Evolutionary conservation across 2,797 vertebrate species (phyloP).

Genomic region (Anas acuta): DNA sequence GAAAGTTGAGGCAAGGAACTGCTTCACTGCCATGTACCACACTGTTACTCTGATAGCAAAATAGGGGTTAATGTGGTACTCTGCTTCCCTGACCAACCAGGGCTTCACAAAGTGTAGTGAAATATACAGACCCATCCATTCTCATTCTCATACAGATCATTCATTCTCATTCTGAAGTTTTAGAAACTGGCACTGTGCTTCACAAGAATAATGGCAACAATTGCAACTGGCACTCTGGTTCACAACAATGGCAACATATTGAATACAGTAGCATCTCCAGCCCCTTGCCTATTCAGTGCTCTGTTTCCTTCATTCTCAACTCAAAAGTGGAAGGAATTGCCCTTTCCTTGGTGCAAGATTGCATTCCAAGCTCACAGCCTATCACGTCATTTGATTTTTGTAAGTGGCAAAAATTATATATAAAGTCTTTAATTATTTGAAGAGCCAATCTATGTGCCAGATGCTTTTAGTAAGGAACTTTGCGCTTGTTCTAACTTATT

Average conservation of each 20-base stretch:
- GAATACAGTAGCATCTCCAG: neutral
- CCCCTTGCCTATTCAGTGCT: neutral
- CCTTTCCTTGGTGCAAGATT: neutral
- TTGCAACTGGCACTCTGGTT: neutral
- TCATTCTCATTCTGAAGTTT: neutral
- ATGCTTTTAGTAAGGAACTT: slow-evolving; percentile 39
- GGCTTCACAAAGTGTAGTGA: neutral
- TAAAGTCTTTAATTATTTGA: slow-evolving; percentile 3
- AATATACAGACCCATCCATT: neutral
- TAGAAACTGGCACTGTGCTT: neutral
- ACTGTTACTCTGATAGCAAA: neutral
- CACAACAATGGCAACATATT: neutral
- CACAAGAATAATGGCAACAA: neutral
- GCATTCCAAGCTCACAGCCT: neutral
- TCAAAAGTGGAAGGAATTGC: neutral
- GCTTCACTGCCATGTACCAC: neutral
- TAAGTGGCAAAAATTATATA: neutral
- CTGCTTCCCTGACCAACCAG: neutral
- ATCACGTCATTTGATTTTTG: neutral
- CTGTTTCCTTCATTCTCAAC: neutral
- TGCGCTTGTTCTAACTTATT: neutral
- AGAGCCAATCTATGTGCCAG: neutral
- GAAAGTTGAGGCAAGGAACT: neutral
- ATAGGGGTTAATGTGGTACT: neutral
- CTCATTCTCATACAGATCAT: neutral